A percentile compares a stretch with the other conserved stretches of the same genome.
Conservation (phyloP, 2,888 invertebrate genomes). For the Hoplodrina ambigua region DNA sequence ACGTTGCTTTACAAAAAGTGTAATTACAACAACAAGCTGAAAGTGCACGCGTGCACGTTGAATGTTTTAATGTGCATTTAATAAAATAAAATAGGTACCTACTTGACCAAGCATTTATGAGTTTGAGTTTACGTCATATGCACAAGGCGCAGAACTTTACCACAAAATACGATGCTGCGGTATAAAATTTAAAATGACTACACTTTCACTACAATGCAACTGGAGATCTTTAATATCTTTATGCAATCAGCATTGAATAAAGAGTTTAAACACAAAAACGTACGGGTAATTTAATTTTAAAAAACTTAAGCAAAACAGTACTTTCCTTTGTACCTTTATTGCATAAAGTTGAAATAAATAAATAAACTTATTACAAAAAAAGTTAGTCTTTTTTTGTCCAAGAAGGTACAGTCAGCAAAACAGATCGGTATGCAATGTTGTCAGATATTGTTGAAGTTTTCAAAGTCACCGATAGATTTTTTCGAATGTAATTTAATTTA, state of each 20-base stretch:
- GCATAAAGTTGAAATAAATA: too few relatives aligned
- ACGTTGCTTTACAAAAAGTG: conserved; percentile 5
- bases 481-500: too few relatives aligned
- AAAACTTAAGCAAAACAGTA: too few relatives aligned
- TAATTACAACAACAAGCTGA: conserved; percentile 12
- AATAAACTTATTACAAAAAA: too few relatives aligned
- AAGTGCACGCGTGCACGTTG: conserved; percentile 15
- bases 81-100: conserved; percentile 33
- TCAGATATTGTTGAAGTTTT: too few relatives aligned
- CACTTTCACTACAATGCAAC: conserved; percentile 13
- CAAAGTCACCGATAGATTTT: too few relatives aligned
- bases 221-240: conserved; percentile 9
- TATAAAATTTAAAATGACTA: conserved; percentile 17
- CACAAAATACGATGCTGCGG: conserved; percentile 32
- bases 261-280: not conserved
- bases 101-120: conserved; percentile 24
- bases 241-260: conserved; percentile 10
- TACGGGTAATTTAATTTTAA: too few relatives aligned
- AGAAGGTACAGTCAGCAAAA: too few relatives aligned
- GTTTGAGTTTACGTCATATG: conserved; percentile 44
- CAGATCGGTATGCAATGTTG: too few relatives aligned
- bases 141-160: conserved; percentile 15
- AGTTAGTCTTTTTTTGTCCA: too few relatives aligned
- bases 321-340: too few relatives aligned
- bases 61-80: conserved; percentile 30